These are phyloP conservation scores for Micropterix aruncella DNA, from an alignment of 2,888 invertebrate genomes.

Conservation along the genomic window DNA sequence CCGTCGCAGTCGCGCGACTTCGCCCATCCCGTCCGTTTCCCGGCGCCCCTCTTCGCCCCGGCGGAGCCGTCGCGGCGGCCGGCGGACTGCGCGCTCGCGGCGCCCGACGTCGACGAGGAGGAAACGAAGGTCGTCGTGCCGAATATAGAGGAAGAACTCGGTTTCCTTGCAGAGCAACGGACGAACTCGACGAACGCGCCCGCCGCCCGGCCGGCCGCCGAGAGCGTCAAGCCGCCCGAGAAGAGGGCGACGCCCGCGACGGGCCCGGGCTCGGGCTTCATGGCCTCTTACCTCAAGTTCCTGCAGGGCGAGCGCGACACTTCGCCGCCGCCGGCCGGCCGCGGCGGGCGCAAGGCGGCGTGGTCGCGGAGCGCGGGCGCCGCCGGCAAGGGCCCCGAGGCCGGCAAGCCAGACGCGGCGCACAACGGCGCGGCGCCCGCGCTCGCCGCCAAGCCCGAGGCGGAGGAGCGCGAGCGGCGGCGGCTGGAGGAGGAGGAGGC, in stretches of 20 bases:
- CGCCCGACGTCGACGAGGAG: conserved; percentile 47
- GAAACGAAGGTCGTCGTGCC: conserved; percentile 76
- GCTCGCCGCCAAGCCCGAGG: conserved; percentile 31
- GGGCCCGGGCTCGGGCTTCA: conserved; percentile 60
- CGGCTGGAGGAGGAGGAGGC: conserved; percentile 38
- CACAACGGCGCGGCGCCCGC: conserved; percentile 30
- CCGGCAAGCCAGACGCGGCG: conserved; percentile 28
- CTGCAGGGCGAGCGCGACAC: conserved; percentile 70
- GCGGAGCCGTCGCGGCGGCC: conserved; percentile 59
- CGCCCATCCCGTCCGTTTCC: conserved; percentile 46
- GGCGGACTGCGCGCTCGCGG: conserved; percentile 43
- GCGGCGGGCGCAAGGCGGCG: conserved; percentile 50
- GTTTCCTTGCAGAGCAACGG: conserved; percentile 56
- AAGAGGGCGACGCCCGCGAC: conserved; percentile 43
- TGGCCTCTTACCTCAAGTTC: conserved; percentile 80
- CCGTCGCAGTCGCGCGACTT: conserved; percentile 47
- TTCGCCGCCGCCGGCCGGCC: conserved; percentile 60
- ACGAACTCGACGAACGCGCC: conserved; percentile 37
- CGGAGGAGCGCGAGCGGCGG: too few relatives aligned
- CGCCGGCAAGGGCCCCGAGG: conserved; percentile 24
- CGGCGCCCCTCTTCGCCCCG: conserved; percentile 54
- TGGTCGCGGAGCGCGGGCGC: conserved; percentile 43
- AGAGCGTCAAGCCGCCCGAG: conserved; percentile 40
- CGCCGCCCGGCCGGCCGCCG: conserved; percentile 35
- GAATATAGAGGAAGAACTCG: conserved; percentile 78